Conservation (phyloP, 2,113 vertebrate genomes). For the Spermophilus dauricus region DNA sequence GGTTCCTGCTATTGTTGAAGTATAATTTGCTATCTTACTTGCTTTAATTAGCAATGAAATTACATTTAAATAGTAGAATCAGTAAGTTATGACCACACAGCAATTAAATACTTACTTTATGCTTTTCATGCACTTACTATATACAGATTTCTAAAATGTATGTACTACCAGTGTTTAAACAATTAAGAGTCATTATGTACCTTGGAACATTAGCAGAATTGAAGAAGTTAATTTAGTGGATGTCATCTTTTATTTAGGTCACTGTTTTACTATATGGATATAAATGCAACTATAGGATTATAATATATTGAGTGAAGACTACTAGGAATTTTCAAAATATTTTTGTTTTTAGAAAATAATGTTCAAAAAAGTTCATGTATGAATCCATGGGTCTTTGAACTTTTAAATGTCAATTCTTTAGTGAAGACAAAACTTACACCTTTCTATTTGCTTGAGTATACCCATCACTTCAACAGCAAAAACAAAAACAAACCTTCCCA, state of each 20-base stretch:
- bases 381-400: neutral
- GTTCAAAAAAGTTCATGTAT: neutral
- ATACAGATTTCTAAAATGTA: slow-evolving; percentile 30
- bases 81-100: neutral
- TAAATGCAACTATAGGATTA: neutral
- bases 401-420: slow-evolving; percentile 56
- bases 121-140: neutral
- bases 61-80: slow-evolving; percentile 21
- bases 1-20: slow-evolving; percentile 39
- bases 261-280: neutral
- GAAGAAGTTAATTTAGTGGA: slow-evolving; percentile 20
- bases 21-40: neutral
- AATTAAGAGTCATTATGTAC: neutral
- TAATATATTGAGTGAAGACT: neutral
- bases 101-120: slow-evolving; percentile 12
- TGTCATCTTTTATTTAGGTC: slow-evolving; percentile 49
- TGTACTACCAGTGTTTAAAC: neutral
- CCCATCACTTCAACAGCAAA: neutral
- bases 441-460: neutral
- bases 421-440: slow-evolving; percentile 11
- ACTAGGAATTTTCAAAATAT: slow-evolving; percentile 30
- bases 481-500: neutral
- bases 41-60: slow-evolving; percentile 43
- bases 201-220: neutral
- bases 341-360: slow-evolving; percentile 52